These are phyloP conservation scores for Bemisia tabaci DNA, from an alignment of 1,140 invertebrate genomes.

Conservation along the genomic window DNA sequence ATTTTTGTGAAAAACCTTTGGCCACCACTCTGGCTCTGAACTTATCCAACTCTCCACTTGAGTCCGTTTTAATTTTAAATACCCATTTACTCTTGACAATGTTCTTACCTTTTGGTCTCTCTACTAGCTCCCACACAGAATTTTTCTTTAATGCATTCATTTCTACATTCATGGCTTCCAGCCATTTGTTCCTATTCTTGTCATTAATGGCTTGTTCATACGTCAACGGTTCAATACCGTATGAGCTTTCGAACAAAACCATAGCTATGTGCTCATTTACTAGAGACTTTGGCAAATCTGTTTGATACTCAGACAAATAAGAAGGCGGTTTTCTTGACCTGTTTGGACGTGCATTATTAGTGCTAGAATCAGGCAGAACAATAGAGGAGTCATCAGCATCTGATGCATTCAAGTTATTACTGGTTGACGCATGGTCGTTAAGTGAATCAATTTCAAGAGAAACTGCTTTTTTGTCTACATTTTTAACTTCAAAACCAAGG, in stretches of 20 bases:
- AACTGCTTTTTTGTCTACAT: neutral
- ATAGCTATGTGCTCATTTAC: too few relatives aligned
- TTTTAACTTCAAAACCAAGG: neutral
- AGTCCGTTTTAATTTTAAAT: slow-evolving; percentile 5
- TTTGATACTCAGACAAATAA: neutral
- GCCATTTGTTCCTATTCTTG: slow-evolving; percentile 12
- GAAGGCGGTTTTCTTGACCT: too few relatives aligned
- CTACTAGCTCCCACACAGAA: slow-evolving; percentile 26
- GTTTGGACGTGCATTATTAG: neutral
- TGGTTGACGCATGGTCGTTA: too few relatives aligned
- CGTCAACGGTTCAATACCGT: too few relatives aligned
- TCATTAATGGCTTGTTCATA: neutral
- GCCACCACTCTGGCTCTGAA: slow-evolving; percentile 8
- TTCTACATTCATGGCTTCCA: slow-evolving; percentile 16
- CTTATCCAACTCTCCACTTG: slow-evolving; percentile 18
- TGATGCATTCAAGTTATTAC: neutral
- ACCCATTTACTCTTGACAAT: slow-evolving; percentile 26
- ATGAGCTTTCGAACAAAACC: too few relatives aligned
- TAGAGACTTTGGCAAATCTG: neutral
- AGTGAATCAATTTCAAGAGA: too few relatives aligned
- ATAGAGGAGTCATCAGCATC: neutral
- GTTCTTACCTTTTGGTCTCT: slow-evolving; percentile 24
- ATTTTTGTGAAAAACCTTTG: slow-evolving; percentile 4
- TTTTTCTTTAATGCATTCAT: slow-evolving; percentile 15
- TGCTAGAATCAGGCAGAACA: neutral